Percentiles rank a stretch among this genome's conserved stretches.
These are phyloP conservation scores for Ursus arctos DNA, from an alignment of 2,113 vertebrate species.

Conservation along the genomic window DNA sequence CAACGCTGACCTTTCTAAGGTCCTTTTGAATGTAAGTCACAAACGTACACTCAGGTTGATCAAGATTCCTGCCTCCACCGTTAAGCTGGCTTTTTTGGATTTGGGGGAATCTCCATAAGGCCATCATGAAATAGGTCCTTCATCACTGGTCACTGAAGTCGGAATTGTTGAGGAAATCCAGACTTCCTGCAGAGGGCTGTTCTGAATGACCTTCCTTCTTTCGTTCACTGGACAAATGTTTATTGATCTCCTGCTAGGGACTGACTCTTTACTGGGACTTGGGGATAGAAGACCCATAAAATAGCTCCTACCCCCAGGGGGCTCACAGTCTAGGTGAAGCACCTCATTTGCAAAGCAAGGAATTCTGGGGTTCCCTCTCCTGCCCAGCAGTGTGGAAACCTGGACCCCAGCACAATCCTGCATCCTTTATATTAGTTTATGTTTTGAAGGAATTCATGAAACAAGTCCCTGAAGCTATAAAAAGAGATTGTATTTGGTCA, in stretches of 20 bases:
- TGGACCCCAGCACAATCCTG: not conserved
- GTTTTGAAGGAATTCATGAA: slow-evolving; percentile 41
- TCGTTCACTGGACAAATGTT: not conserved
- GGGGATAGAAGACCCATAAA: not conserved
- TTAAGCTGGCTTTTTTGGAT: not conserved
- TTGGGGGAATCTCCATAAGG: not conserved
- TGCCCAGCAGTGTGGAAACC: not conserved
- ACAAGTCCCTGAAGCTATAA: not conserved
- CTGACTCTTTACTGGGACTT: not conserved
- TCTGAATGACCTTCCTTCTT: not conserved
- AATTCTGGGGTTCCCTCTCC: not conserved
- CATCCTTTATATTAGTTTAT: not conserved
- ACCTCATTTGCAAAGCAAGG: not conserved
- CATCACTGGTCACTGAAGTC: not conserved
- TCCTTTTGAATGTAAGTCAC: slow-evolving; percentile 36
- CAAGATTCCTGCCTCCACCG: not conserved
- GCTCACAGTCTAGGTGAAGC: not conserved
- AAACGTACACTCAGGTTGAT: not conserved
- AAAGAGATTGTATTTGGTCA: not conserved
- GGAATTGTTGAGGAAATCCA: not conserved
- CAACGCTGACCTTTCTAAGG: slow-evolving; percentile 20
- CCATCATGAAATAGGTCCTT: not conserved
- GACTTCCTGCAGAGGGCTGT: not conserved
- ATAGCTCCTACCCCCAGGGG: not conserved
- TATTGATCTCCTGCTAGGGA: not conserved